phyloP scores from a whole-genome alignment of 2,113 vertebrate species.

The Osmerus mordax region DNA sequence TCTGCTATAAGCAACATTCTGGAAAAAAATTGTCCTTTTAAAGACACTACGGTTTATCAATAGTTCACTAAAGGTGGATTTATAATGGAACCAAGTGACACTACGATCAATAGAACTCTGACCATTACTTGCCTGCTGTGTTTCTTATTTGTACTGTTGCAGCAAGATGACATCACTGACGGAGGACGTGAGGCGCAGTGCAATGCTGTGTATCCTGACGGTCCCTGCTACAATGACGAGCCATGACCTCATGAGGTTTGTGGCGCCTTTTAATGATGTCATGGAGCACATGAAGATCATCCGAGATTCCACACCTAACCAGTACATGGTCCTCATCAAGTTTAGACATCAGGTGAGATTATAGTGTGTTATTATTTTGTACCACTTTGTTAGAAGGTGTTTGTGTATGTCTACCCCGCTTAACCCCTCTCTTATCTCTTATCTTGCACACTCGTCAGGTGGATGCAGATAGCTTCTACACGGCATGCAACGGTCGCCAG shows the following conservation, averaged over 20 bases:
- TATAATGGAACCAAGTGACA: too few relatives aligned
- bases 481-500: constrained; percentile 88
- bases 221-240: constrained; percentile 97
- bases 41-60: too few relatives aligned
- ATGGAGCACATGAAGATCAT: constrained; percentile 99
- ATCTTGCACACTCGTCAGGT: constrained; percentile 66
- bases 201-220: constrained; percentile 95
- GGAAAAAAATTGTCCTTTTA: neutral
- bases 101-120: too few relatives aligned
- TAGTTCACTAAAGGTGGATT: too few relatives aligned
- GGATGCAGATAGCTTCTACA: constrained; percentile 94
- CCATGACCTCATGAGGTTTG: constrained; percentile 98
- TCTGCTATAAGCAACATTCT: neutral
- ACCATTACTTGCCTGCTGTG: neutral
- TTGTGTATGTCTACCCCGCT: neutral
- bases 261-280: constrained; percentile 93
- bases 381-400: neutral
- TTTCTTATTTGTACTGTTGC: constrained; percentile 12
- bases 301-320: constrained; percentile 94
- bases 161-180: constrained; percentile 97
- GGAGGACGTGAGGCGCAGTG: constrained; percentile 87
- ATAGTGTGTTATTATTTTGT: neutral
- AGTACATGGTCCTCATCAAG: constrained; percentile 97
- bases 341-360: constrained; percentile 84
- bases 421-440: neutral